A percentile compares a stretch with the other conserved stretches of the same genome.
phyloP scores from a whole-genome alignment of 2,797 vertebrate species.

The Amblyraja radiata region DNA sequence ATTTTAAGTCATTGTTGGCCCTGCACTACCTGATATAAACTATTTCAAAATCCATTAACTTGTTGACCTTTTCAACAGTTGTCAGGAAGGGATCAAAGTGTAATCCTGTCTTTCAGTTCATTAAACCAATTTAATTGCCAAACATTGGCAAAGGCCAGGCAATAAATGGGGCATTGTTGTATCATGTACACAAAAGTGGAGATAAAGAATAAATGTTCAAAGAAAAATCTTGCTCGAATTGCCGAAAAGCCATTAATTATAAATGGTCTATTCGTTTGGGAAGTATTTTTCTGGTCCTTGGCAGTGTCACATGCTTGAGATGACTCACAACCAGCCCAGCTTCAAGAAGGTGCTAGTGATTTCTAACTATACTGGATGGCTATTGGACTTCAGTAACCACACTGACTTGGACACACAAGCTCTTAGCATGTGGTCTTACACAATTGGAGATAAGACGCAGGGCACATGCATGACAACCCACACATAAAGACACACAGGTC shows the following conservation, averaged over 20 bases:
- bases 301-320: too few relatives aligned
- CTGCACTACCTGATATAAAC: background rate
- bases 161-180: background rate
- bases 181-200: background rate
- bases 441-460: too few relatives aligned
- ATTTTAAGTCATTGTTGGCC: background rate
- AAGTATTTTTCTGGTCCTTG: too few relatives aligned
- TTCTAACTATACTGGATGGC: too few relatives aligned
- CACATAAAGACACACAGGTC: too few relatives aligned
- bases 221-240: background rate
- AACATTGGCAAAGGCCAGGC: background rate
- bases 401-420: too few relatives aligned
- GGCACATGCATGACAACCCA: too few relatives aligned
- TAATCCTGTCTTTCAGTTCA: background rate
- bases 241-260: background rate
- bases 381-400: too few relatives aligned
- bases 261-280: background rate
- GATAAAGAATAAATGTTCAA: background rate
- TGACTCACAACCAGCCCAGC: too few relatives aligned
- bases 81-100: background rate
- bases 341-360: too few relatives aligned
- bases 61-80: background rate
- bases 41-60: background rate
- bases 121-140: background rate
- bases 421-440: too few relatives aligned